Evolutionary conservation across 2,113 vertebrate genomes (phyloP).

Genomic region (Grallaria varia): DNA sequence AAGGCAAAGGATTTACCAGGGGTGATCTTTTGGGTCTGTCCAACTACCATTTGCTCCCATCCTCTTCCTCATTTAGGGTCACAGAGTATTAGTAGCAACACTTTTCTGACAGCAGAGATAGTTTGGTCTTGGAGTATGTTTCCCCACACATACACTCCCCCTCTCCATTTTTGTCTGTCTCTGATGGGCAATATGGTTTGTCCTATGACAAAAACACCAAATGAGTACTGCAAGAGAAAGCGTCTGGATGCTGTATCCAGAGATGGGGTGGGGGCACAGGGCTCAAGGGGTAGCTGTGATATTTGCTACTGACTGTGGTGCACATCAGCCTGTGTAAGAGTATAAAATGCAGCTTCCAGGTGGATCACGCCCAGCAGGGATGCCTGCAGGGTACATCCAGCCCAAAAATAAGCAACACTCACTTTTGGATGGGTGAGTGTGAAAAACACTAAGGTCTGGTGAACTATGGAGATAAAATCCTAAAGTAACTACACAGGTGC

Average conservation of each 20-base stretch:
- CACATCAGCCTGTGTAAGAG: background rate
- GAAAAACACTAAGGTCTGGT: background rate
- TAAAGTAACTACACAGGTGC: background rate
- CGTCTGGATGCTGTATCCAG: background rate
- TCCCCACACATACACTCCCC: background rate
- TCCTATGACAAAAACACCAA: background rate
- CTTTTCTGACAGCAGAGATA: background rate
- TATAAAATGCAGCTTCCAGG: background rate
- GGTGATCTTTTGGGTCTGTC: background rate
- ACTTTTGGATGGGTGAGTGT: background rate
- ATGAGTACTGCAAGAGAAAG: accelerated
- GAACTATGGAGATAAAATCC: background rate
- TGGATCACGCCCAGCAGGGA: background rate
- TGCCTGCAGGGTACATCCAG: background rate
- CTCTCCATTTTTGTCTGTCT: background rate
- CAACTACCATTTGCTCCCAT: background rate
- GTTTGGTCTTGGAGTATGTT: background rate
- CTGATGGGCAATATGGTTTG: background rate
- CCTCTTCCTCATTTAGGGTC: background rate
- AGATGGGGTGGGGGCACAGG: background rate
- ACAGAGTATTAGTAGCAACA: background rate
- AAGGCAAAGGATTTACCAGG: background rate
- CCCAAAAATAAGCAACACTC: background rate
- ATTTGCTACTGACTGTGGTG: background rate
- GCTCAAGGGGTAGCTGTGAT: background rate